Base-by-base conservation (phyloP, 2,888 invertebrate genomes). In the Thalpophila matura region DNA sequence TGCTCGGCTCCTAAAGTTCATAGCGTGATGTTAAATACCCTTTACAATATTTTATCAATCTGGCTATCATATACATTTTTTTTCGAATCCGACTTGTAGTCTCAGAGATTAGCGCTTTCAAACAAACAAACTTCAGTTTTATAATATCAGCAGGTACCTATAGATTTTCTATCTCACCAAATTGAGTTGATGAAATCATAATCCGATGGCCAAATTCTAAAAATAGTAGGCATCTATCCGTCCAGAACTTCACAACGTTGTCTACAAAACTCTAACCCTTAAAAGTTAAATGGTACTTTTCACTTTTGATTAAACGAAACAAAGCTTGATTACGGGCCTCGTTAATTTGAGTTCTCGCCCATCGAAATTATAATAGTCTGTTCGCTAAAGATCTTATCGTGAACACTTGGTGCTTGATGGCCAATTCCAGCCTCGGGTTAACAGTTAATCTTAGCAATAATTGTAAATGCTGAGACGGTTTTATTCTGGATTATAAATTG, bases 251-350 rank as follows among this genome's bases (percentile, higher is more conserved):
- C 22, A 35, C 35, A 43, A 12, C 54, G 14, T 49, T 37, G 46
- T 27, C 50, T 38, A 56, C 51, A 53, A 61, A 74, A 56, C 51
- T 65, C 29, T 56, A 55, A 47, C 76, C 81, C 80, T 85, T 84
- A 81, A 87, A 87, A 89, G 87, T 89, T 88, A 87, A 89, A 90
- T 88, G 84, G 82, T 78, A 84, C 86, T 88, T 89, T 87, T 86
- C 84, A 85, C 83, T 89, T 87, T 86, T 86, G 87, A 90, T 90
- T 91, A 86, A 89, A 89, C 87, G 86, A 86, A 87, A 86, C 87
- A 87, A 82, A 79, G 76, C 64, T 14, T 81, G 85, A 90, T 88
- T 85, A 83, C 71, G 70, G 72, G 60, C 61, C 83, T 86, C 86
- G 87, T 89, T 89, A 86, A 87, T 86, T 88, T 82, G 77, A 88